Conservation (phyloP, 2,888 invertebrate genomes). For the Napeogenes sylphis region DNA sequence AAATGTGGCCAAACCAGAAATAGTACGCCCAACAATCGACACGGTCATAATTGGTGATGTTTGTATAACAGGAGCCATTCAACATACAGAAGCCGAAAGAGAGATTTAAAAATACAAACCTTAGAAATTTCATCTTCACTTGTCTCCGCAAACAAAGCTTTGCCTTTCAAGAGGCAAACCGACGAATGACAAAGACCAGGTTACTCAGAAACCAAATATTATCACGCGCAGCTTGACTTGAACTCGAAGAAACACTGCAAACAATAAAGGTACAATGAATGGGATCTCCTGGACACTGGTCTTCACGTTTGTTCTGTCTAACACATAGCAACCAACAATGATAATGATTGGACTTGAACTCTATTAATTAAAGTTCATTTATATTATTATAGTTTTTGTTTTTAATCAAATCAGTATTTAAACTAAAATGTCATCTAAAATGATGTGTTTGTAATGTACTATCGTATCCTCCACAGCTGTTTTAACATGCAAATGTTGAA, state of each 20-base stretch:
- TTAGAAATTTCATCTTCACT: constrained; percentile 60
- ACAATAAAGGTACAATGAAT: constrained; percentile 45
- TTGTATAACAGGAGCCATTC: constrained; percentile 69
- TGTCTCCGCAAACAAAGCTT: constrained; percentile 58
- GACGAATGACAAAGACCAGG: constrained; percentile 58
- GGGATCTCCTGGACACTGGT: constrained; percentile 28
- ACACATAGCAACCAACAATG: constrained; percentile 22
- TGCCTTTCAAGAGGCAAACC: constrained; percentile 58
- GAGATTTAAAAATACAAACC: constrained; percentile 68
- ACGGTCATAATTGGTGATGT: constrained; percentile 63
- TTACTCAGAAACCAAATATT: constrained; percentile 69
- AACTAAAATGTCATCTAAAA: not conserved
- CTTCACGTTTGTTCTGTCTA: constrained; percentile 21
- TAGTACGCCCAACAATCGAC: constrained; percentile 38
- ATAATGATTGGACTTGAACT: not conserved
- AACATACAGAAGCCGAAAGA: constrained; percentile 70
- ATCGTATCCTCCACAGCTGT: constrained; percentile 12
- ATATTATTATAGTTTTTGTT: not conserved
- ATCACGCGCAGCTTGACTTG: constrained; percentile 65
- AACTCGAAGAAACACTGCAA: constrained; percentile 39
- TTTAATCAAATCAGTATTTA: no score
- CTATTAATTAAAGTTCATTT: not conserved
- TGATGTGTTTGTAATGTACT: not conserved
- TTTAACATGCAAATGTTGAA: constrained; percentile 14
- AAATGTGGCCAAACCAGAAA: constrained; percentile 31